Evolutionary conservation across 2,888 invertebrate genomes (phyloP).

Genomic region (Caenorhabditis parvicauda): DNA sequence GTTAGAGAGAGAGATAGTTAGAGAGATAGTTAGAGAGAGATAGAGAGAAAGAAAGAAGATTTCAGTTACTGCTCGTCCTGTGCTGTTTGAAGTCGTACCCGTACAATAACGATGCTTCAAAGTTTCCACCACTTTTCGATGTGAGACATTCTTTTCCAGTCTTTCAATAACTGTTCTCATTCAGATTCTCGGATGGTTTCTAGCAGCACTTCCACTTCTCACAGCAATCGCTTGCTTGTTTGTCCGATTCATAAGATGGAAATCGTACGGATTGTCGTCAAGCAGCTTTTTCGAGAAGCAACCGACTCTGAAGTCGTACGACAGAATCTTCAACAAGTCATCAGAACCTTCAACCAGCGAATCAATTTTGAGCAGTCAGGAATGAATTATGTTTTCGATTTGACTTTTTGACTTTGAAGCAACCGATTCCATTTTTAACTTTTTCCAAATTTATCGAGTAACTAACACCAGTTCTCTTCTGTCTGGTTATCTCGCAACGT

Average conservation of each 20-base stretch:
- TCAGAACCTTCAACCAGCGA: no score
- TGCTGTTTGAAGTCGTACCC: slow-evolving; percentile 15
- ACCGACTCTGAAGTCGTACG: slow-evolving; percentile 12
- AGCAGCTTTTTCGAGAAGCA: slow-evolving; percentile 17
- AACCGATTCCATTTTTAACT: no score
- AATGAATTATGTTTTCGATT: no score
- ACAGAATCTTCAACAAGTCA: slow-evolving; percentile 10
- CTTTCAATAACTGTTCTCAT: not conserved
- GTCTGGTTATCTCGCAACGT: no score
- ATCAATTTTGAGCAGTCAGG: no score
- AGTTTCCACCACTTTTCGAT: slow-evolving; percentile 17
- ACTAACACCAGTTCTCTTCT: no score
- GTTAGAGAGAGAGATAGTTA: no score
- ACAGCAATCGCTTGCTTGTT: slow-evolving; percentile 6
- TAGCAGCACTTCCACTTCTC: slow-evolving; percentile 13
- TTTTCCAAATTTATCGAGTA: no score
- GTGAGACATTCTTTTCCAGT: slow-evolving; percentile 1
- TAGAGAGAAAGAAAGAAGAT: not conserved
- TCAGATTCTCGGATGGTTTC: slow-evolving; percentile 18
- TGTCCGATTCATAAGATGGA: no score
- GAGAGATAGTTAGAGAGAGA: no score
- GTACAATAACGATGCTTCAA: slow-evolving; percentile 1
- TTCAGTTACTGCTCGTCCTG: slow-evolving; percentile 9
- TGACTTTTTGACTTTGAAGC: no score
- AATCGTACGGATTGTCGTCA: slow-evolving; percentile 1